A percentile compares a stretch with the other conserved stretches of the same genome.
Evolutionary conservation across 2,797 vertebrate species (phyloP).

Genomic region (Taenioides sp.): DNA sequence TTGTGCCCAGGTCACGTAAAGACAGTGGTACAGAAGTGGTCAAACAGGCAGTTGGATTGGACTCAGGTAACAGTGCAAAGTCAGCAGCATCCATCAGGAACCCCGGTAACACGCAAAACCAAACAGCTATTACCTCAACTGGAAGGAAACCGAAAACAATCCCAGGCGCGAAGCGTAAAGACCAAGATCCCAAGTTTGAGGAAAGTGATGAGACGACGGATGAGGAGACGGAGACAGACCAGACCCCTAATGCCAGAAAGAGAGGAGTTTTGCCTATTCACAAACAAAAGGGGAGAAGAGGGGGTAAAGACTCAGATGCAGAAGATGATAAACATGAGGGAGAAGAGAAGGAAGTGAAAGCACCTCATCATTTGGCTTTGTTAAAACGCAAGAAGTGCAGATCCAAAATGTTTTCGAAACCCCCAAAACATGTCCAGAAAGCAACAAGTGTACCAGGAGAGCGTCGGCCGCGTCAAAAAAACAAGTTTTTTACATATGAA

Average conservation of each 20-base stretch:
- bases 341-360: slow-evolving; percentile 48
- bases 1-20: slow-evolving; percentile 55
- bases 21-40: slow-evolving; percentile 36
- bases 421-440: slow-evolving; percentile 25
- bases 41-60: slow-evolving; percentile 29
- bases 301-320: slow-evolving; percentile 45
- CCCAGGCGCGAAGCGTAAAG: slow-evolving; percentile 41
- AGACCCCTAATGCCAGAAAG: slow-evolving; percentile 32
- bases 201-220: slow-evolving; percentile 38
- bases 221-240: slow-evolving; percentile 21
- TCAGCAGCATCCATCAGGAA: slow-evolving; percentile 25
- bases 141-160: slow-evolving; percentile 51
- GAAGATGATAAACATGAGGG: slow-evolving; percentile 45
- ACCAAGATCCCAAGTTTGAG: slow-evolving; percentile 40
- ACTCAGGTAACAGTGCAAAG: slow-evolving; percentile 28
- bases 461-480: slow-evolving; percentile 28
- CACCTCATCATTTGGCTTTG: slow-evolving; percentile 29
- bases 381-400: slow-evolving; percentile 11
- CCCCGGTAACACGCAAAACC: slow-evolving; percentile 36
- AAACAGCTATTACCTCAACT: slow-evolving; percentile 50
- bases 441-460: slow-evolving; percentile 19
- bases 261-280: slow-evolving; percentile 42
- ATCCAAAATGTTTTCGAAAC: slow-evolving; percentile 53
- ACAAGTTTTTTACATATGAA: slow-evolving; percentile 63
- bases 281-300: slow-evolving; percentile 53